These are phyloP conservation scores for Pseudococcus longispinus DNA, from an alignment of 2,888 invertebrate species.

Conservation along the genomic window DNA sequence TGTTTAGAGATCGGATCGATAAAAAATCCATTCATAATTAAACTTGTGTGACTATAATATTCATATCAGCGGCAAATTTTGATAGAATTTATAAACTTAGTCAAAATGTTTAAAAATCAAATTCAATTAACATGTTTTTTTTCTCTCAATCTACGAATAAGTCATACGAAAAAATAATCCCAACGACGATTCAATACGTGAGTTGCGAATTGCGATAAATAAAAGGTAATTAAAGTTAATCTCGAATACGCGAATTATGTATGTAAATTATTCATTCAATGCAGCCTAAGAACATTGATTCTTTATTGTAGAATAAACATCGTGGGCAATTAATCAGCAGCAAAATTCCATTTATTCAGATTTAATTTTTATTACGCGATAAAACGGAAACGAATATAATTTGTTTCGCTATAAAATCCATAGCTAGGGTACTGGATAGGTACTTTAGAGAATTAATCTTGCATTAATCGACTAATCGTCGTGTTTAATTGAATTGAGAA, in stretches of 20 bases:
- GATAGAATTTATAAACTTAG: neutral
- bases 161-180: neutral
- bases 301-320: neutral
- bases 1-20: too few species aligned
- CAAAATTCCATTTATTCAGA: neutral
- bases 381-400: constrained; percentile 66
- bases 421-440: constrained; percentile 28
- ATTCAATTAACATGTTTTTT: neutral
- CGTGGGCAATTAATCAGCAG: neutral
- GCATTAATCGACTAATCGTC: neutral
- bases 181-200: neutral
- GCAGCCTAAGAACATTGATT: neutral
- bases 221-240: neutral
- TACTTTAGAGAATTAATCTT: neutral
- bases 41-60: too few species aligned
- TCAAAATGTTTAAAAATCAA: neutral
- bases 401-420: constrained; percentile 66
- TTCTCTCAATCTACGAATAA: too few species aligned
- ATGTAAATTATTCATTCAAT: neutral
- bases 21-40: too few species aligned
- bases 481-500: neutral
- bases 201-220: neutral
- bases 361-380: neutral
- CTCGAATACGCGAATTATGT: neutral
- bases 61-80: neutral